Base-by-base conservation (phyloP, 2,113 vertebrate species). In the Lophura nycthemera region DNA sequence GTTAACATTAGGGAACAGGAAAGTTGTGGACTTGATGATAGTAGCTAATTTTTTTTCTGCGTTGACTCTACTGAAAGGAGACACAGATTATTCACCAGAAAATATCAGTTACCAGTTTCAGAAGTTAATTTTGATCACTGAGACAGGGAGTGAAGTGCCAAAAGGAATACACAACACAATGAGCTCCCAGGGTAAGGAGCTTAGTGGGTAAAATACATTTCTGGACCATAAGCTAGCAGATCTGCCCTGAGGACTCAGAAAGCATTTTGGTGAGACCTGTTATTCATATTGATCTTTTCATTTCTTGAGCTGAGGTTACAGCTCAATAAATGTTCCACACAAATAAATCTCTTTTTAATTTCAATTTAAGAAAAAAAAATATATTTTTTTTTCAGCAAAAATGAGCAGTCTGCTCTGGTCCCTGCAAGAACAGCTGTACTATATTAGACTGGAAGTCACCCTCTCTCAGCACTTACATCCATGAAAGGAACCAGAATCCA, bases 141-240 rank as follows among this genome's bases (percentile, higher is more conserved):
- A 81, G 40, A 67, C 8, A 50, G 32, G 64, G 32, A 86, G 10
- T 43, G 42, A 64, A 63, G 16, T 84, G 66, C 86, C 80, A 80
- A 90, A 22, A 32, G 45, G 56, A 92, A 70, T 56, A 88, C 82
- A 80, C 11, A 72, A 80, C 69, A 86, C 69, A 73, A 66, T 83
- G 70, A 92, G 76, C 24, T 94, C 48, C 76, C 66, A 15, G 43
- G 43, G 17, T 43, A 16, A 43, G 17, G 43, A 43, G 43, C 7
- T 43, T 43, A 63, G 56, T 85, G 57, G 67, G 67, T 94, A 79
- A 89, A 96, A 85, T 79, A n/a, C 40, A 60, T 65, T 93, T 95
- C 78, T 92, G 36, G 75, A 89, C 60, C 83, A 60, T 91, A 85
- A 59, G 71, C 87, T 75, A 90, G 78, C 18, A 81, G 92, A 89